Conservation (phyloP, 2,888 invertebrate genomes). For the Xestoiulus laeticollis region DNA sequence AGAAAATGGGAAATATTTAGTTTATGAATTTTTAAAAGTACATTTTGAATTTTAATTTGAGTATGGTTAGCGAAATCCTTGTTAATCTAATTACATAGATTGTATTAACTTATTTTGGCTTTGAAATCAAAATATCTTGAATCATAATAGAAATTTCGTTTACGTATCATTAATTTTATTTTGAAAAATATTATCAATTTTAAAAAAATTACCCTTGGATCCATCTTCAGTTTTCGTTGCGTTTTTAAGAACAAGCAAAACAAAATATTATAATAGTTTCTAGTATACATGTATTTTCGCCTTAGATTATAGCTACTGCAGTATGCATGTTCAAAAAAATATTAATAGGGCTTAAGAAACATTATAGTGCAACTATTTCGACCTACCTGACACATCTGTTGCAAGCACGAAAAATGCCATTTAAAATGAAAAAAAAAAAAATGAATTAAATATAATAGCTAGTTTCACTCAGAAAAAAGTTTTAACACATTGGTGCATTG, state of each 20-base stretch:
- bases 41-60: too few species aligned
- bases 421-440: neutral
- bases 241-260: neutral
- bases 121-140: neutral
- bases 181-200: neutral
- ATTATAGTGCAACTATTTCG: neutral
- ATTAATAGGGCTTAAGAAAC: too few species aligned
- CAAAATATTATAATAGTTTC: neutral
- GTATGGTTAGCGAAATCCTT: too few species aligned
- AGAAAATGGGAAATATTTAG: too few species aligned
- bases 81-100: too few species aligned
- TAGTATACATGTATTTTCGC: neutral
- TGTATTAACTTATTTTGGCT: too few species aligned
- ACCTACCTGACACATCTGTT: conserved; percentile 23
- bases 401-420: neutral
- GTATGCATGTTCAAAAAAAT: too few species aligned
- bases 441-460: neutral
- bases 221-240: neutral
- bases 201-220: neutral
- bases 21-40: too few species aligned
- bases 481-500: neutral
- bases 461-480: neutral
- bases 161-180: neutral
- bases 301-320: neutral
- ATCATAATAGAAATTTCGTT: neutral